Percentiles rank a stretch among this genome's conserved stretches.
These are phyloP conservation scores for Phalangium opilio DNA, from an alignment of 2,888 invertebrate genomes.

Conservation along the genomic window DNA sequence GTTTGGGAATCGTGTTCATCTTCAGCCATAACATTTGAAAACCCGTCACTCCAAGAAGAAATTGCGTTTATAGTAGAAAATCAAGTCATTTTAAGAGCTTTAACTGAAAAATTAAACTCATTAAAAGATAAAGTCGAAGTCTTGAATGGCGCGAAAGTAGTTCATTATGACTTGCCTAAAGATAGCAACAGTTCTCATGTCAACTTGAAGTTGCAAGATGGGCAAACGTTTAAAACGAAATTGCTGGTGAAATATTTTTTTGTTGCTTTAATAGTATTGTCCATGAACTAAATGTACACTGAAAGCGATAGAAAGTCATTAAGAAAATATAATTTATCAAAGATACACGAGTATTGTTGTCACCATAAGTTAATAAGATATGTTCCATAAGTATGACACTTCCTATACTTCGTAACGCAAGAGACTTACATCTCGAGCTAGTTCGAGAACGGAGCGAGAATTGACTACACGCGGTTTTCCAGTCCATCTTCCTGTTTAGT, in stretches of 20 bases:
- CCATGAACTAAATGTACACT: no score
- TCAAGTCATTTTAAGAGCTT: constrained; percentile 62
- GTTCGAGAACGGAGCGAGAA: no score
- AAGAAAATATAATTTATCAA: no score
- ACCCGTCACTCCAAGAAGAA: constrained; percentile 51
- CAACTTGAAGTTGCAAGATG: constrained; percentile 29
- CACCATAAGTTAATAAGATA: no score
- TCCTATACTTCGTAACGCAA: no score
- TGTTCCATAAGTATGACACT: no score
- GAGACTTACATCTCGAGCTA: no score
- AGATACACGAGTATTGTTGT: no score
- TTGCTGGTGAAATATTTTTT: constrained; percentile 29
- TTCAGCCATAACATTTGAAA: constrained; percentile 69
- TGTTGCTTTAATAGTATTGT: no score
- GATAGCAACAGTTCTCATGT: constrained; percentile 23
- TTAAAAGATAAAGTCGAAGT: constrained; percentile 45
- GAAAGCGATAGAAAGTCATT: no score
- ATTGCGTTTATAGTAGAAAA: constrained; percentile 90
- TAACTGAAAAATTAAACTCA: constrained; percentile 45
- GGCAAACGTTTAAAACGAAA: constrained; percentile 30
- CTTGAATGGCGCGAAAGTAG: constrained; percentile 50
- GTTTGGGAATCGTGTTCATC: constrained; percentile 89
- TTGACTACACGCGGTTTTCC: no score
- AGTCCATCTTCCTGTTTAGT: no score
- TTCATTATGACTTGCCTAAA: constrained; percentile 43